phyloP scores from a whole-genome alignment of 2,113 vertebrate species.

The Gallinago media region DNA sequence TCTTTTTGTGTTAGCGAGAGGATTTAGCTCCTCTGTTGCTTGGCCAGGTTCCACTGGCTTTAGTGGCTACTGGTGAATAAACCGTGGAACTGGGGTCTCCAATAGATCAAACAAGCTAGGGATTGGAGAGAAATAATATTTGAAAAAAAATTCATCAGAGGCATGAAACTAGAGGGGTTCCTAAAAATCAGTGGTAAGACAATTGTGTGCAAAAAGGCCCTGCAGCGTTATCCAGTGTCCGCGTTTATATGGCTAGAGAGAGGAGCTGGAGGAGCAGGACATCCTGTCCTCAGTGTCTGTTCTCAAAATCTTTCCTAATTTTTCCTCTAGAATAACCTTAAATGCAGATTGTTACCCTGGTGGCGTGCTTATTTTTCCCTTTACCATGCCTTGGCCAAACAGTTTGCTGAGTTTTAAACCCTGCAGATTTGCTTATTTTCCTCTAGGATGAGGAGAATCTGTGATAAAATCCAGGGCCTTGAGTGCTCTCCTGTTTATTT shows the following conservation, averaged over 20 bases:
- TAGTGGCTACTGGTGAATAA: not conserved
- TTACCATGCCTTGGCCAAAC: not conserved
- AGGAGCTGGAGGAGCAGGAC: not conserved
- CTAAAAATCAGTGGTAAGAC: not conserved
- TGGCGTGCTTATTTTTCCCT: not conserved
- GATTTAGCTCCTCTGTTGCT: not conserved
- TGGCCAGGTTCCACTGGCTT: not conserved
- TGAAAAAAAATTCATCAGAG: not conserved
- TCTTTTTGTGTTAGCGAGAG: not conserved
- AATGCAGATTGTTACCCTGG: not conserved
- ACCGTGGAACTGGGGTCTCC: not conserved
- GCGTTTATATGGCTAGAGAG: not conserved
- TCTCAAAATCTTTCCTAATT: not conserved
- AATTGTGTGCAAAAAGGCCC: not conserved
- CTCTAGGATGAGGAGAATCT: not conserved
- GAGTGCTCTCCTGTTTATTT: not conserved
- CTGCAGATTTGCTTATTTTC: not conserved
- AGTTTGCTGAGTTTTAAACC: not conserved
- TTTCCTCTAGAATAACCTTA: not conserved
- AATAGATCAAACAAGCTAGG: not conserved
- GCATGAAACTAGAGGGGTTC: not conserved
- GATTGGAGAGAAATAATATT: not conserved
- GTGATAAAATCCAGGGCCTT: not conserved
- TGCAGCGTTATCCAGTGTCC: not conserved
- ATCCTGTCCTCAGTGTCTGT: not conserved